Conservation (phyloP, 2,113 vertebrate species). For the Sialia sialis region DNA sequence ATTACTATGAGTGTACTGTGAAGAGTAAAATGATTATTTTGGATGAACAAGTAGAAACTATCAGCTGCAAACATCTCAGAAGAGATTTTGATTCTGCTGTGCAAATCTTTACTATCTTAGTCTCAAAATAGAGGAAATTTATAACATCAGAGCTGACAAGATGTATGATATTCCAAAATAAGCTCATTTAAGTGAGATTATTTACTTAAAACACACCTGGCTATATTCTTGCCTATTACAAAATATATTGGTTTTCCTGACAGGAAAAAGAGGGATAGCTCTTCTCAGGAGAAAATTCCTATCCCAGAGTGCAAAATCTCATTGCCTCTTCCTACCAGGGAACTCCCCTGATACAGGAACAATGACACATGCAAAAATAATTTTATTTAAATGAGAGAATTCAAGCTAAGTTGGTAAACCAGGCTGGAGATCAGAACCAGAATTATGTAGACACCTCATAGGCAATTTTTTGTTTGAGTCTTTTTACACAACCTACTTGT, state of each 20-base stretch:
- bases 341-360: not conserved
- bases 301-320: not conserved
- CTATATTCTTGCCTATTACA: not conserved
- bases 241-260: not conserved
- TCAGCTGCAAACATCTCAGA: not conserved
- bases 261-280: not conserved
- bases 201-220: not conserved
- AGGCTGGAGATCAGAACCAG: not conserved
- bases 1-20: not conserved
- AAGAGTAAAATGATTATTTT: not conserved
- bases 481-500: accelerated
- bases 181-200: not conserved
- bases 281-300: not conserved
- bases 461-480: not conserved
- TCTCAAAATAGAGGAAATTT: not conserved
- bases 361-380: not conserved
- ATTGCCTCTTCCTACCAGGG: not conserved
- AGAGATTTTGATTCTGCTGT: not conserved
- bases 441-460: not conserved
- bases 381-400: not conserved
- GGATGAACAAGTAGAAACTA: not conserved
- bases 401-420: not conserved
- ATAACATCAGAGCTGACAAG: not conserved
- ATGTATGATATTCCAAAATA: not conserved
- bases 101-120: not conserved